phyloP scores from a whole-genome alignment of 37 sponge, comb jelly and placozoan species.

The Geodia barretti region DNA sequence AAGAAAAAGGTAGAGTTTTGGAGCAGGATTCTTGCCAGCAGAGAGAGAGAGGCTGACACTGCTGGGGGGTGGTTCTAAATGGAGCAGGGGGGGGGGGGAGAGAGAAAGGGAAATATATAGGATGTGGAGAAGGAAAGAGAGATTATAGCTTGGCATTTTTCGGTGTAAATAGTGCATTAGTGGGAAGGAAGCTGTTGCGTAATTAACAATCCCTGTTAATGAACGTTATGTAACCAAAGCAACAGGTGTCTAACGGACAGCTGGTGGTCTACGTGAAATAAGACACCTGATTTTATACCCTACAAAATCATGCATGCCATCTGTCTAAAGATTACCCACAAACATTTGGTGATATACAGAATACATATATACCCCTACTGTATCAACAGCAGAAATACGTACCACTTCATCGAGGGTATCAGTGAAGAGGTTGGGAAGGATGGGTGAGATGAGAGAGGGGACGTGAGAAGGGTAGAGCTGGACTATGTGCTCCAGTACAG shows the following conservation, averaged over 20 bases:
- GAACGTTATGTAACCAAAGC: too few relatives aligned
- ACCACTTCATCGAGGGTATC: slow-evolving; percentile 48
- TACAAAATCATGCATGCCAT: too few relatives aligned
- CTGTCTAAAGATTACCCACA: too few relatives aligned
- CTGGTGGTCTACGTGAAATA: too few relatives aligned
- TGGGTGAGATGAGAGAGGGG: slow-evolving; percentile 23
- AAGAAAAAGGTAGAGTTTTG: slow-evolving; percentile 48
- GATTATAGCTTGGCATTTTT: too few relatives aligned
- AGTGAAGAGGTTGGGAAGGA: slow-evolving; percentile 31
- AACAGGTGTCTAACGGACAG: too few relatives aligned
- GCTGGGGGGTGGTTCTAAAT: slow-evolving; percentile 54
- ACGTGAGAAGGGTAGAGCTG: slow-evolving; percentile 38
- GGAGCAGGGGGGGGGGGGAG: background rate
- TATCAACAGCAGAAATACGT: background rate
- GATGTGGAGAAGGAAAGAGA: slow-evolving; percentile 4
- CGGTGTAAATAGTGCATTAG: background rate
- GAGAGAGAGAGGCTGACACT: slow-evolving; percentile 32
- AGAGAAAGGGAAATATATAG: background rate
- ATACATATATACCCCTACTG: too few relatives aligned
- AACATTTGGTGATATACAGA: too few relatives aligned
- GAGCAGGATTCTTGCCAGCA: slow-evolving; percentile 48
- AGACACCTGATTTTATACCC: too few relatives aligned
- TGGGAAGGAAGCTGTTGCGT: too few relatives aligned
- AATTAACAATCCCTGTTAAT: too few relatives aligned
- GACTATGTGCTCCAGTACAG: slow-evolving; percentile 34